These are phyloP conservation scores for Hoplodrina ambigua DNA, from an alignment of 2,888 invertebrate species.

Conservation along the genomic window DNA sequence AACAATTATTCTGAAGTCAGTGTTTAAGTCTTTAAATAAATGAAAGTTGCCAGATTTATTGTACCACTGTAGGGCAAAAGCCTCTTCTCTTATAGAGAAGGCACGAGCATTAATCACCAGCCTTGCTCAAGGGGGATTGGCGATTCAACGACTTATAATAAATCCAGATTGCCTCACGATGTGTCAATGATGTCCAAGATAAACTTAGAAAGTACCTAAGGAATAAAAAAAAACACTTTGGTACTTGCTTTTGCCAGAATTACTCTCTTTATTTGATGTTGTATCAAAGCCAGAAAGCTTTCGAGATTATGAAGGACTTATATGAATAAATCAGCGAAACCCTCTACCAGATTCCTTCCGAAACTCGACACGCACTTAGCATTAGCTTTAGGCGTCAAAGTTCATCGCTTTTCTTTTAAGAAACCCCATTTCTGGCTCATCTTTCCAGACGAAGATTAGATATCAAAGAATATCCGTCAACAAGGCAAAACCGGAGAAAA, in stretches of 20 bases:
- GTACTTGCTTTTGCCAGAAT: no score
- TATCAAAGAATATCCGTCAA: constrained; percentile 7
- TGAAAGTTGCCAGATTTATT: no score
- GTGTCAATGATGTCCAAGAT: no score
- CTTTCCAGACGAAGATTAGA: constrained; percentile 15
- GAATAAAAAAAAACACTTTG: no score
- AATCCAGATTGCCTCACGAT: no score
- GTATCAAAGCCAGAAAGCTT: background rate
- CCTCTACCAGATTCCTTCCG: background rate
- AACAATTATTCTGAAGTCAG: background rate
- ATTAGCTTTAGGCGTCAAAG: background rate
- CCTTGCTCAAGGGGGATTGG: no score
- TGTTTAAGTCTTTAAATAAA: background rate
- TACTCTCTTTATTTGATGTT: no score
- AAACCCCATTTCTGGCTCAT: background rate
- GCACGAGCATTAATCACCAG: no score
- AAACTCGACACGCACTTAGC: background rate
- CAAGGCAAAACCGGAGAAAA: constrained; percentile 6
- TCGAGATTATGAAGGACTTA: background rate
- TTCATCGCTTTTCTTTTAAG: background rate
- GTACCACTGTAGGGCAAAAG: no score
- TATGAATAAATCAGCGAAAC: background rate
- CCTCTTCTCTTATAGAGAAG: no score
- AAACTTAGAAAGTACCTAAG: no score
- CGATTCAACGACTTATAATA: no score